Conservation (phyloP, 2,113 vertebrate species). For the Argyrosomus japonicus region DNA sequence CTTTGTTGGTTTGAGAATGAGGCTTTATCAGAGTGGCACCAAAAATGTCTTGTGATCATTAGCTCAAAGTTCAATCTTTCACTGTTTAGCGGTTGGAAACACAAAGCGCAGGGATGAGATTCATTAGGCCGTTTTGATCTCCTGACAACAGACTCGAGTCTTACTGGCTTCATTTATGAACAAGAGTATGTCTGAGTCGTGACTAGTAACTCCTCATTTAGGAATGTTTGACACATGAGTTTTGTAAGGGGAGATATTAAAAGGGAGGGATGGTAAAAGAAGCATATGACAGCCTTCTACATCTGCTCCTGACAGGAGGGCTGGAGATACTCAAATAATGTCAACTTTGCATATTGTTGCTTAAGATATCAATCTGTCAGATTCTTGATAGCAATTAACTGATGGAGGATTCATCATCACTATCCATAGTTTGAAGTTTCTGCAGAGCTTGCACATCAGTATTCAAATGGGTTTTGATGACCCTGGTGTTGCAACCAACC, state of each 20-base stretch:
- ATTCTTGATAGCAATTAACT: background rate
- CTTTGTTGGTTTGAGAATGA: background rate
- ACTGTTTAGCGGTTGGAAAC: background rate
- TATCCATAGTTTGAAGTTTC: background rate
- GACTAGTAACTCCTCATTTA: background rate
- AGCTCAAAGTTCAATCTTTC: background rate
- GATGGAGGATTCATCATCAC: background rate
- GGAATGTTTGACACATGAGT: background rate
- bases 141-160: background rate
- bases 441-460: conserved; percentile 2
- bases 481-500: conserved; percentile 13
- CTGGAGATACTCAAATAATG: background rate
- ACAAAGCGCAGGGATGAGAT: background rate
- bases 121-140: background rate
- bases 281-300: background rate
- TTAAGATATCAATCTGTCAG: background rate
- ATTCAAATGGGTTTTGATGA: background rate
- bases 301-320: background rate
- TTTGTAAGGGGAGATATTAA: background rate
- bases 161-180: background rate
- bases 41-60: conserved; percentile 7
- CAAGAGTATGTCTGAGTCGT: background rate
- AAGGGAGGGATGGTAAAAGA: background rate
- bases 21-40: background rate
- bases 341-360: background rate